These are phyloP conservation scores for Cololabis saira DNA, from an alignment of 2,113 vertebrate species.

Conservation along the genomic window DNA sequence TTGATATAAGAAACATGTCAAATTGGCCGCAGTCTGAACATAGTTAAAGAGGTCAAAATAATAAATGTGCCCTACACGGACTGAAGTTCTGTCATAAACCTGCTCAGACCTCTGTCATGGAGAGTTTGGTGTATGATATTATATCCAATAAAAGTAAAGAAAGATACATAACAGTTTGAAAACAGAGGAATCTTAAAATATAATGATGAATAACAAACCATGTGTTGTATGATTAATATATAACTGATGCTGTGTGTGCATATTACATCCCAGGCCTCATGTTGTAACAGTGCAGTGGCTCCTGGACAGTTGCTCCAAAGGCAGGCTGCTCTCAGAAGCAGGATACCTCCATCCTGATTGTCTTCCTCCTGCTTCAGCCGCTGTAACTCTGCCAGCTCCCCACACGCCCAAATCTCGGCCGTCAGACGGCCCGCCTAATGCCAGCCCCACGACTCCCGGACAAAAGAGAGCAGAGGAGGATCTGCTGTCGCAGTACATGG, in stretches of 20 bases:
- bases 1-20: no score
- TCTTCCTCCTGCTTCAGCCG: conserved; percentile 77
- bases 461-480: conserved; percentile 85
- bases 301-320: conserved; percentile 89
- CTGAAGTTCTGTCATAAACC: no score
- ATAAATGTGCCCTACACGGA: no score
- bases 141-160: no score
- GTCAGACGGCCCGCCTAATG: conserved; percentile 63
- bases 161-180: no score
- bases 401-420: conserved; percentile 43
- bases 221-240: fast-evolving
- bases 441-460: conserved; percentile 49
- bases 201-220: no score
- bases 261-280: conserved; percentile 83
- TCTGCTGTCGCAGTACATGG: conserved; percentile 90
- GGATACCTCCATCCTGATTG: conserved; percentile 86
- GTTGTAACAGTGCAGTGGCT: conserved; percentile 92
- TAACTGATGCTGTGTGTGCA: neutral
- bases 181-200: no score
- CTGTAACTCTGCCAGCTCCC: conserved; percentile 72
- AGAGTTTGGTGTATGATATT: no score
- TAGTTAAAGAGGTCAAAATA: no score
- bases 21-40: no score
- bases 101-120: no score
- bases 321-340: conserved; percentile 85